Conservation (phyloP, 1,140 invertebrate genomes). For the Dreissena polymorpha region DNA sequence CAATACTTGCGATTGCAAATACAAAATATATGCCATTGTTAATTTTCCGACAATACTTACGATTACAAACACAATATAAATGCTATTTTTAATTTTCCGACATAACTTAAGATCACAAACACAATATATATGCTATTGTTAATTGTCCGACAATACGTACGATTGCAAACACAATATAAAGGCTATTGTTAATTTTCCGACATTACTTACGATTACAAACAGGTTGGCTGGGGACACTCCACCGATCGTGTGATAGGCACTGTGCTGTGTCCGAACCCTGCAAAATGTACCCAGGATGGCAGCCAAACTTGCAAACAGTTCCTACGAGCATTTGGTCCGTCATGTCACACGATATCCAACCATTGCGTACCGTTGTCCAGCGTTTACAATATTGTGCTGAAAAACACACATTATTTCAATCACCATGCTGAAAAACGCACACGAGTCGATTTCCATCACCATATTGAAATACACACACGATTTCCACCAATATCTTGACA, state of each 20-base stretch:
- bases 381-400: conserved; percentile 9
- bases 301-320: conserved; percentile 31
- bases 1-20: not conserved
- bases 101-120: no score
- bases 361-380: not conserved
- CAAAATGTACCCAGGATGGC: conserved; percentile 14
- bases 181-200: not conserved
- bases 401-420: not conserved
- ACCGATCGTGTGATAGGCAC: not conserved
- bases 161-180: not conserved
- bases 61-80: no score
- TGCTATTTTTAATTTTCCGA: no score
- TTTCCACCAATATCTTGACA: not conserved
- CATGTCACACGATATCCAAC: conserved; percentile 20
- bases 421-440: not conserved
- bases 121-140: no score
- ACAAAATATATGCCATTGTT: not conserved
- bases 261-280: not conserved
- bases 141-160: not conserved
- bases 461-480: not conserved
- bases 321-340: conserved; percentile 9
- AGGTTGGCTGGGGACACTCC: conserved; percentile 5
- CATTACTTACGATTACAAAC: conserved; percentile 31
- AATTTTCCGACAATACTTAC: not conserved
- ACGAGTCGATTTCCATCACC: not conserved